Evolutionary conservation across 2,113 vertebrate genomes (phyloP).

Genomic region (Chlorocebus sabaeus): DNA sequence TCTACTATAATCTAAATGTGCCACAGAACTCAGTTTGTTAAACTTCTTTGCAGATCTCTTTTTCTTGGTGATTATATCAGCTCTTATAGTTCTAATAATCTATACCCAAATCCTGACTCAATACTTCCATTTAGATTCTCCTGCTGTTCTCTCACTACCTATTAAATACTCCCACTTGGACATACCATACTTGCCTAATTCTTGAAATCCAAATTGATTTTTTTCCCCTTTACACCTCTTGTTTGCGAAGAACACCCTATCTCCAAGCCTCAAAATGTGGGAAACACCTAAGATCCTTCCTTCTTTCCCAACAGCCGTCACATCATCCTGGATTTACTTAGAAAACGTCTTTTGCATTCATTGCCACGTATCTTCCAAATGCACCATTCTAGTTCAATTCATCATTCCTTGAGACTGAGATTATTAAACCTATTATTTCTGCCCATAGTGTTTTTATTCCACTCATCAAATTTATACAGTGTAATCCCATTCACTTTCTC

Average conservation of each 20-base stretch:
- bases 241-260: not conserved
- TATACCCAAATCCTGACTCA: fast-evolving
- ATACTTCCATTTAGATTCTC: fast-evolving
- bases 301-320: fast-evolving
- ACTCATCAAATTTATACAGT: not conserved
- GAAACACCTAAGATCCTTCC: not conserved
- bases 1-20: not conserved
- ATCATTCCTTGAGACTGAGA: no score
- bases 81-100: fast-evolving
- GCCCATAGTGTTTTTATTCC: not conserved
- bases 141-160: fast-evolving
- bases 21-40: not conserved
- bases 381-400: not conserved
- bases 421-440: no score
- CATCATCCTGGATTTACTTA: fast-evolving
- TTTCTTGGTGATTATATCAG: fast-evolving
- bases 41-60: fast-evolving
- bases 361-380: fast-evolving
- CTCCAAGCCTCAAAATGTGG: not conserved
- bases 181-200: fast-evolving
- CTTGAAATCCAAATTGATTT: not conserved
- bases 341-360: no score
- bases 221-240: not conserved
- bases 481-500: not conserved
- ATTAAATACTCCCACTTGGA: no score